Conservation (phyloP, 2,888 invertebrate species). For the Drosophila infuscata region DNA sequence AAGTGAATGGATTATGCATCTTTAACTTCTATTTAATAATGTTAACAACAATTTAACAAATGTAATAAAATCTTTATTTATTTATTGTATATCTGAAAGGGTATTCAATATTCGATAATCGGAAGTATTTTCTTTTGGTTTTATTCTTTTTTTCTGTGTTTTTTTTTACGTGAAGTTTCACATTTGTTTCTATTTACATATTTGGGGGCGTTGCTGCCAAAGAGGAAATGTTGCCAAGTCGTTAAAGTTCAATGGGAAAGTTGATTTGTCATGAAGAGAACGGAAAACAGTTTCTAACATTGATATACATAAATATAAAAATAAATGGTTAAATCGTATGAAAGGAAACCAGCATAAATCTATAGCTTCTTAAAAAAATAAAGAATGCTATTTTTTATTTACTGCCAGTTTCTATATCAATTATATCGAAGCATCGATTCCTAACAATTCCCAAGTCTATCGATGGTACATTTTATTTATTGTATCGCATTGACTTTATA, state of each 20-base stretch:
- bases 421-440: not conserved
- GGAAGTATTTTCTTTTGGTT: no score
- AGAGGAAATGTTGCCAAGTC: slow-evolving; percentile 16
- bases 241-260: slow-evolving; percentile 10
- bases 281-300: not conserved
- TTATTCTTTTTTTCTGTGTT: not conserved
- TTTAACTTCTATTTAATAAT: not conserved
- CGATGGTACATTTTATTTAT: slow-evolving; percentile 1
- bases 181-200: slow-evolving; percentile 24
- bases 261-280: slow-evolving; percentile 2
- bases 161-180: slow-evolving; percentile 12
- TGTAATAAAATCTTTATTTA: not conserved
- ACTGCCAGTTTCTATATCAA: not conserved
- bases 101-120: slow-evolving; percentile 1
- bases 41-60: not conserved
- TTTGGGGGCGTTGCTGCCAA: slow-evolving; percentile 10
- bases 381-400: not conserved
- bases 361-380: not conserved
- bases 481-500: not conserved
- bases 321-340: not conserved
- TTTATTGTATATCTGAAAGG: not conserved
- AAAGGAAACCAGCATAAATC: not conserved
- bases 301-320: not conserved
- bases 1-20: not conserved
- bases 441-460: not conserved